Evolutionary conservation across 2,797 vertebrate genomes (phyloP).

Genomic region (Brachymystax lenok): DNA sequence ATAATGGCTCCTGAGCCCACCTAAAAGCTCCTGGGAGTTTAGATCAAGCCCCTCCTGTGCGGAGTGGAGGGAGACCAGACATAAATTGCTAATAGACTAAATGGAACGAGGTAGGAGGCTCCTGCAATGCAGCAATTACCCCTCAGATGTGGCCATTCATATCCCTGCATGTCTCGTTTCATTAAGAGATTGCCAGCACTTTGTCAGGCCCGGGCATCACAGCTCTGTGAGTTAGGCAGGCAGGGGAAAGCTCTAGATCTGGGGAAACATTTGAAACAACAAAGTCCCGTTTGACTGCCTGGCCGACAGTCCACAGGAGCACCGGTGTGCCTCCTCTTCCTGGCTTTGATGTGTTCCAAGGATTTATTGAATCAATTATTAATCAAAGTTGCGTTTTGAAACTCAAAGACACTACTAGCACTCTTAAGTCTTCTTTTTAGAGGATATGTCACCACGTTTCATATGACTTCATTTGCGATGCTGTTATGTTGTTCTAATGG

Average conservation of each 20-base stretch:
- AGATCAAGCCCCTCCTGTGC: slow-evolving; percentile 80
- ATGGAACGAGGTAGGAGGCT: slow-evolving; percentile 85
- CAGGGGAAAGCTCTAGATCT: slow-evolving; percentile 72
- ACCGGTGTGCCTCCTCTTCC: slow-evolving; percentile 83
- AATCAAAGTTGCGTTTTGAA: slow-evolving; percentile 96
- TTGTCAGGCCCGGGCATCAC: slow-evolving; percentile 69
- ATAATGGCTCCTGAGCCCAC: slow-evolving; percentile 67
- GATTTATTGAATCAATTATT: slow-evolving; percentile 99
- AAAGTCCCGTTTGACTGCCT: slow-evolving; percentile 94
- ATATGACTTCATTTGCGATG: slow-evolving; percentile 61
- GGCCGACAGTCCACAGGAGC: slow-evolving; percentile 81
- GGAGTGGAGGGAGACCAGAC: slow-evolving; percentile 84
- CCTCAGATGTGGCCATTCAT: slow-evolving; percentile 81
- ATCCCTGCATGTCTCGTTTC: slow-evolving; percentile 80
- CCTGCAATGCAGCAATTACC: slow-evolving; percentile 76
- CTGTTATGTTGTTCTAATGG: slow-evolving; percentile 48
- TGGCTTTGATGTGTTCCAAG: slow-evolving; percentile 91
- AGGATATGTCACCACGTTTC: slow-evolving; percentile 50
- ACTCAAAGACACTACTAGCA: slow-evolving; percentile 86
- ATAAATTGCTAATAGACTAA: slow-evolving; percentile 97
- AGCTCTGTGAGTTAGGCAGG: slow-evolving; percentile 35
- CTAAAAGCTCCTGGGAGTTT: slow-evolving; percentile 75
- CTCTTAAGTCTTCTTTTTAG: slow-evolving; percentile 70
- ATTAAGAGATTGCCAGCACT: slow-evolving; percentile 71
- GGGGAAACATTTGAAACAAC: slow-evolving; percentile 92